phyloP scores from a whole-genome alignment of 2,888 invertebrate genomes.

The Nephrotoma guestfalica region DNA sequence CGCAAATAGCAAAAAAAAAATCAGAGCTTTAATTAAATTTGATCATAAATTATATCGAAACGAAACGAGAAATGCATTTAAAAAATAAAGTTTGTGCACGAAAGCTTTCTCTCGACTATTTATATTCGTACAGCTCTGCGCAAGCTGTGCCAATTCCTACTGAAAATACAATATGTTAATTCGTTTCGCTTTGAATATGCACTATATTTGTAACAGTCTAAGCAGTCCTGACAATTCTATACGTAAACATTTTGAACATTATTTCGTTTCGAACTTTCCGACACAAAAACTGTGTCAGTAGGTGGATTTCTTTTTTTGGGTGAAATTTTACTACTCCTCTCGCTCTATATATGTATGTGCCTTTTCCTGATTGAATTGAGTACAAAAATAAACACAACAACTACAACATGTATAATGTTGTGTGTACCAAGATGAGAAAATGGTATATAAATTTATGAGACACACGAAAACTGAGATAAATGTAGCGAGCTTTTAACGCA shows the following conservation, averaged over 20 bases:
- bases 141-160: background rate
- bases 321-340: background rate
- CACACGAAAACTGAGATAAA: background rate
- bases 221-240: background rate
- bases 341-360: background rate
- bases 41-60: background rate
- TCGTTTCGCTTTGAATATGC: background rate
- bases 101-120: background rate
- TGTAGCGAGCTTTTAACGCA: background rate
- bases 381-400: background rate
- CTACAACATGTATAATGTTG: background rate
- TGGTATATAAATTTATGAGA: background rate
- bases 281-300: slow-evolving; percentile 4
- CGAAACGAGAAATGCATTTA: background rate
- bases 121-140: background rate
- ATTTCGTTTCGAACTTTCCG: background rate
- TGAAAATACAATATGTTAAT: background rate
- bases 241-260: background rate
- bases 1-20: background rate
- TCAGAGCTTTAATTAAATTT: background rate
- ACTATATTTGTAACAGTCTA: background rate
- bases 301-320: background rate
- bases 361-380: background rate
- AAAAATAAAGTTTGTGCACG: background rate
- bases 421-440: background rate